These are phyloP conservation scores for Platalea minor DNA, from an alignment of 2,797 vertebrate genomes.

Conservation along the genomic window DNA sequence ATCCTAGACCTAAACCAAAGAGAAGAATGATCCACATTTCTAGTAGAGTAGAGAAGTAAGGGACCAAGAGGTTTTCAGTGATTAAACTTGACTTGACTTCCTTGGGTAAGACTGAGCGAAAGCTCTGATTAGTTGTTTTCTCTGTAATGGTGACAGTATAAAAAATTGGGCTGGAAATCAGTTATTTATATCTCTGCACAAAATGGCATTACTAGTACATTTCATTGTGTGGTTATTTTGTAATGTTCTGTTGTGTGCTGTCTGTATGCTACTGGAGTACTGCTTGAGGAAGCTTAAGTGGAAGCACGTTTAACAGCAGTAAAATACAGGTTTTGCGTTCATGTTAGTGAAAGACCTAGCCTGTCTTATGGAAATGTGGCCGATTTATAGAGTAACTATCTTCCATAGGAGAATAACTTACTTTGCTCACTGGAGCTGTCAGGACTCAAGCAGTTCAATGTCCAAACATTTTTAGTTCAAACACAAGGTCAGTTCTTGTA, in stretches of 20 bases:
- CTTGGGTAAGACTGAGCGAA: conserved; percentile 23
- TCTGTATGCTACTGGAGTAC: background rate
- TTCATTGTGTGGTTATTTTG: conserved; percentile 48
- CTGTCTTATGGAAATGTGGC: background rate
- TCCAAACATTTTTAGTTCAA: background rate
- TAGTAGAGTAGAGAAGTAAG: background rate
- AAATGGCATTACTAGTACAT: conserved; percentile 36
- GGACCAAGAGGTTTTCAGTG: background rate
- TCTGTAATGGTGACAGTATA: conserved; percentile 17
- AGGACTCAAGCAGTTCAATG: background rate
- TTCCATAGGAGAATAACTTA: background rate
- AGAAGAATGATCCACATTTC: background rate
- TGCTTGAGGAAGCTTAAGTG: conserved; percentile 34
- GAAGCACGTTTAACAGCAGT: conserved; percentile 31
- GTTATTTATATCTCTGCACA: conserved; percentile 52
- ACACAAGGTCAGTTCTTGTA: background rate
- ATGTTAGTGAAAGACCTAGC: background rate
- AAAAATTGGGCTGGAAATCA: conserved; percentile 53
- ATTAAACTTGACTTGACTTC: background rate
- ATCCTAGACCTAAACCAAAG: background rate
- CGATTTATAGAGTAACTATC: background rate
- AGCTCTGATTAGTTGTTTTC: conserved; percentile 34
- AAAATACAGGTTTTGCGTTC: conserved; percentile 15
- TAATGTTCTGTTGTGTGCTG: background rate
- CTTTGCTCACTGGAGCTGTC: background rate